Conservation (phyloP, 2,113 vertebrate genomes). For the Salvator merianae region DNA sequence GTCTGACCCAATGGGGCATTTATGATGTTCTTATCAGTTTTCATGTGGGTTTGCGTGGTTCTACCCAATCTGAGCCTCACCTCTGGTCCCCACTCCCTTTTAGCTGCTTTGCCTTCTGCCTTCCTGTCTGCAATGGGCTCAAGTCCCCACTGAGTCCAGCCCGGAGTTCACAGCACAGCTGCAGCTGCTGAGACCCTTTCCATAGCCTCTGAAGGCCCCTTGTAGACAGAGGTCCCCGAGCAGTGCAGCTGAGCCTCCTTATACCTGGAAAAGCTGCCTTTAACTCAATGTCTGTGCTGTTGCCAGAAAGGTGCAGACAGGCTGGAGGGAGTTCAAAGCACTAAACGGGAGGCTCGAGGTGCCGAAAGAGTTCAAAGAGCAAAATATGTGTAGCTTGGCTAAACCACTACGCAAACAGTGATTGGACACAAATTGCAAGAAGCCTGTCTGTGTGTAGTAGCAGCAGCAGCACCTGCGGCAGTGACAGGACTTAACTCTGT, state of each 20-base stretch:
- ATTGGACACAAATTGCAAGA: not conserved
- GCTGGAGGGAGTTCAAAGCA: not conserved
- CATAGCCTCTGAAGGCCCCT: not conserved
- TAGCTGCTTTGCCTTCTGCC: too few species aligned
- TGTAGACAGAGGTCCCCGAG: not conserved
- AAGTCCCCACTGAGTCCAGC: too few species aligned
- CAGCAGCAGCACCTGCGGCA: too few species aligned
- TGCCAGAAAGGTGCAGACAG: constrained; percentile 7
- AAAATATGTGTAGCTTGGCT: not conserved
- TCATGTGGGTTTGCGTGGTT: not conserved
- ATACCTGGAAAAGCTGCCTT: not conserved
- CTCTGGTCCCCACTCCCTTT: not conserved
- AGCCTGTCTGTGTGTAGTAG: too few species aligned
- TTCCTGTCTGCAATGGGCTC: too few species aligned
- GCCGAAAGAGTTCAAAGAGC: not conserved
- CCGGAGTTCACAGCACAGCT: not conserved
- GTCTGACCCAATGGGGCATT: too few species aligned
- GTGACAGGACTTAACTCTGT: not conserved
- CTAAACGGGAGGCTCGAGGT: not conserved
- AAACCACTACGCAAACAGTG: not conserved
- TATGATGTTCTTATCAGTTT: too few species aligned
- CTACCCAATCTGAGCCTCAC: too few species aligned
- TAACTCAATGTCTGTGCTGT: not conserved
- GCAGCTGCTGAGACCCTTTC: not conserved
- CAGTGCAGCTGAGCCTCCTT: not conserved